Conservation (phyloP, 2,888 invertebrate genomes). For the Piscicola geometra region DNA sequence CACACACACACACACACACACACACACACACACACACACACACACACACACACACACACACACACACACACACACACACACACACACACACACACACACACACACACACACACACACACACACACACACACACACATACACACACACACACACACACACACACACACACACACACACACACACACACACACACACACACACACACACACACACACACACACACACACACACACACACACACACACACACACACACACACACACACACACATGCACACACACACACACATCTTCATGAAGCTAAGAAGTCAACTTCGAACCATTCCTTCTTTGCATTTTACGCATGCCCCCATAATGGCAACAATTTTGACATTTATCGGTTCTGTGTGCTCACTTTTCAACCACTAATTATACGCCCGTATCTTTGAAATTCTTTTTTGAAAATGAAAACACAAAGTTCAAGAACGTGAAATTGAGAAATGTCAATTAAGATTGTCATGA, state of each 20-base stretch:
- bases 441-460: no score
- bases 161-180: conserved; percentile 4
- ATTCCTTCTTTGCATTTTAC: no score
- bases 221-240: conserved; percentile 28
- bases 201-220: conserved; percentile 23
- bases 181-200: conserved; percentile 1
- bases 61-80: conserved; percentile 21
- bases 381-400: no score
- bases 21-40: conserved; percentile 15
- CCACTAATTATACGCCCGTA: no score
- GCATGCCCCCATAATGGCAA: no score
- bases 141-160: conserved; percentile 26
- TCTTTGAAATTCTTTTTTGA: no score
- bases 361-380: no score
- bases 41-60: conserved; percentile 21
- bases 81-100: conserved; percentile 20
- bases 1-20: neutral
- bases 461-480: no score
- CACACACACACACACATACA: conserved; percentile 19
- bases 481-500: no score
- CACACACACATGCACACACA: conserved; percentile 27
- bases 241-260: conserved; percentile 33
- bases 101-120: conserved; percentile 19
- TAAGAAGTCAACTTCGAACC: neutral
- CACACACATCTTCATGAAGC: neutral